These are phyloP conservation scores for Xenopus laevis DNA, from an alignment of 2,113 vertebrate species.

Conservation along the genomic window DNA sequence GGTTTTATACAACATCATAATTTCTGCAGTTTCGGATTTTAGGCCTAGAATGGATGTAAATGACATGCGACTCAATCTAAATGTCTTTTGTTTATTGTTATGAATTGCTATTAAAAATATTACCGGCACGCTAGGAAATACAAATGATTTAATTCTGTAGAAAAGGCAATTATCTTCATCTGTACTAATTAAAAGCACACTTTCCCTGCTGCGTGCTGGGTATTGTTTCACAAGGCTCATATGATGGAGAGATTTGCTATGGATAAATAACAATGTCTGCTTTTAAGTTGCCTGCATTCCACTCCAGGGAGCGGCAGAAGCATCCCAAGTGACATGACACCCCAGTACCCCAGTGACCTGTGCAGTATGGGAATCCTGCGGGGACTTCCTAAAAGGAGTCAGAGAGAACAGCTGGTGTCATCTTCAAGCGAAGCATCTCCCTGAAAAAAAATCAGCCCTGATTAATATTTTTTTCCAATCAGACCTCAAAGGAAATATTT, in stretches of 20 bases:
- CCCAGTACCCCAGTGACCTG: background rate
- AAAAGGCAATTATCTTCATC: constrained; percentile 10
- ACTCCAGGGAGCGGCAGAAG: background rate
- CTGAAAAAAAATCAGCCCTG: no score
- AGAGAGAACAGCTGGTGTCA: background rate
- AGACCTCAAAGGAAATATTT: no score
- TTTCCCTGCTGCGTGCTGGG: constrained; percentile 17
- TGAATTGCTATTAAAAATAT: background rate
- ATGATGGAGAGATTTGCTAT: background rate
- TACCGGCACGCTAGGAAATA: background rate
- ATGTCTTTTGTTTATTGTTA: constrained; percentile 19
- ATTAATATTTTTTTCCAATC: no score
- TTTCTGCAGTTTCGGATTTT: background rate
- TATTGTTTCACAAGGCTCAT: constrained; percentile 3
- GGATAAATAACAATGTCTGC: constrained; percentile 27
- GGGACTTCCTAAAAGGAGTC: background rate
- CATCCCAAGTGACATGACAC: background rate
- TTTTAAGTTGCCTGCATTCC: constrained; percentile 26
- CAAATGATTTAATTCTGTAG: background rate
- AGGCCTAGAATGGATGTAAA: background rate
- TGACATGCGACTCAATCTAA: constrained; percentile 3
- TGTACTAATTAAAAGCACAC: constrained; percentile 16
- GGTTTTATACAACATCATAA: background rate
- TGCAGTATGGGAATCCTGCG: background rate
- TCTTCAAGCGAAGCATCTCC: background rate